Evolutionary conservation across 2,888 invertebrate genomes (phyloP).

Genomic region (Andrena marginata): DNA sequence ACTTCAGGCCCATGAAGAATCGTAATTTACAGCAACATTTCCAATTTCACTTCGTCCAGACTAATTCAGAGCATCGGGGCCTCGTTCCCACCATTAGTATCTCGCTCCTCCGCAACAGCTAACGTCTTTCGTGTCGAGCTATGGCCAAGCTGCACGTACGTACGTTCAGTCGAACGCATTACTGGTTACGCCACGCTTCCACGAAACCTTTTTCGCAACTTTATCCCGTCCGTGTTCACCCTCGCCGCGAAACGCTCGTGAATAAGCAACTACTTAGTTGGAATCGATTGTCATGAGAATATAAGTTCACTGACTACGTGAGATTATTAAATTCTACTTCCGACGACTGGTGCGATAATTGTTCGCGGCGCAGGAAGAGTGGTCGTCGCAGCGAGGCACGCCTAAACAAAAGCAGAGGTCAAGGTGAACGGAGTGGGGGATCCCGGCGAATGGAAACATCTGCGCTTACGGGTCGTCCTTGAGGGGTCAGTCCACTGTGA

Average conservation of each 20-base stretch:
- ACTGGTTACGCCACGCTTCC: conserved; percentile 45
- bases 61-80: conserved; percentile 30
- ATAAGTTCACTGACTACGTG: no score
- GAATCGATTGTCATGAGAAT: no score
- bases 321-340: no score
- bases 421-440: conserved; percentile 28
- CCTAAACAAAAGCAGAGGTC: conserved; percentile 40
- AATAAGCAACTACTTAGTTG: background rate
- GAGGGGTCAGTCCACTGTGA: no score
- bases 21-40: no score
- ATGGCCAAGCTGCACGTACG: conserved; percentile 19
- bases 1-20: no score
- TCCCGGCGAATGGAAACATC: conserved; percentile 1
- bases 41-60: no score
- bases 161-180: conserved; percentile 49
- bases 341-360: no score
- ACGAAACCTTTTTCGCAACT: conserved; percentile 59
- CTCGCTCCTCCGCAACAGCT: conserved; percentile 32
- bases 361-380: no score
- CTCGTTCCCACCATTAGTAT: conserved; percentile 38
- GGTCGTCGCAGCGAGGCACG: background rate
- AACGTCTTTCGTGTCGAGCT: conserved; percentile 44
- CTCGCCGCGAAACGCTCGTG: conserved; percentile 18
- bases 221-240: conserved; percentile 41
- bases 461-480: no score